Evolutionary conservation across 2,888 invertebrate genomes (phyloP).

Genomic region (Ophioninae sp.): DNA sequence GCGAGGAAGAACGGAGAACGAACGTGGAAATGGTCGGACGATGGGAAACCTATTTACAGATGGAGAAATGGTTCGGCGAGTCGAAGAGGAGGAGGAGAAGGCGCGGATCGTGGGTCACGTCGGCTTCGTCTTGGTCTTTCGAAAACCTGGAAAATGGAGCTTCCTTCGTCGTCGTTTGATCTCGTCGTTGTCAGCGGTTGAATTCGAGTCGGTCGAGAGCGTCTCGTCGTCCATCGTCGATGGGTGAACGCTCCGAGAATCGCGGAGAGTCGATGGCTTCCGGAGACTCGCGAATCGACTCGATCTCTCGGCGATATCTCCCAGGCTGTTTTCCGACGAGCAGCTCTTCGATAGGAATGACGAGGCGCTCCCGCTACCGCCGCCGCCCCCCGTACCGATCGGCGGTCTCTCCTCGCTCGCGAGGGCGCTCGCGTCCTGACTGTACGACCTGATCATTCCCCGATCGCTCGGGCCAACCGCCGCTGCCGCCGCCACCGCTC

Average conservation of each 20-base stretch:
- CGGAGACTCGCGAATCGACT: slow-evolving; percentile 61
- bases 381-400: slow-evolving; percentile 72
- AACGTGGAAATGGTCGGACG: background rate
- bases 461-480: slow-evolving; percentile 36
- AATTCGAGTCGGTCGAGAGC: slow-evolving; percentile 86
- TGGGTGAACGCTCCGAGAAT: slow-evolving; percentile 73
- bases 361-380: slow-evolving; percentile 62
- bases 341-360: slow-evolving; percentile 81
- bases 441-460: slow-evolving; percentile 81
- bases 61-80: background rate
- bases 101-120: slow-evolving; percentile 73
- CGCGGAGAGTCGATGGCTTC: slow-evolving; percentile 51
- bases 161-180: slow-evolving; percentile 84
- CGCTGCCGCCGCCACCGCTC: slow-evolving; percentile 3
- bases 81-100: background rate
- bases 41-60: slow-evolving; percentile 4
- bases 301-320: slow-evolving; percentile 69
- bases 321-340: slow-evolving; percentile 82
- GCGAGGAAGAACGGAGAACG: background rate
- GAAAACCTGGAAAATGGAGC: slow-evolving; percentile 85
- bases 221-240: slow-evolving; percentile 84
- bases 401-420: slow-evolving; percentile 65
- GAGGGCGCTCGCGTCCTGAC: slow-evolving; percentile 82
- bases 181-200: slow-evolving; percentile 85
- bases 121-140: slow-evolving; percentile 83